These are phyloP conservation scores for Centrocercus urophasianus DNA, from an alignment of 2,113 vertebrate species.

Conservation along the genomic window DNA sequence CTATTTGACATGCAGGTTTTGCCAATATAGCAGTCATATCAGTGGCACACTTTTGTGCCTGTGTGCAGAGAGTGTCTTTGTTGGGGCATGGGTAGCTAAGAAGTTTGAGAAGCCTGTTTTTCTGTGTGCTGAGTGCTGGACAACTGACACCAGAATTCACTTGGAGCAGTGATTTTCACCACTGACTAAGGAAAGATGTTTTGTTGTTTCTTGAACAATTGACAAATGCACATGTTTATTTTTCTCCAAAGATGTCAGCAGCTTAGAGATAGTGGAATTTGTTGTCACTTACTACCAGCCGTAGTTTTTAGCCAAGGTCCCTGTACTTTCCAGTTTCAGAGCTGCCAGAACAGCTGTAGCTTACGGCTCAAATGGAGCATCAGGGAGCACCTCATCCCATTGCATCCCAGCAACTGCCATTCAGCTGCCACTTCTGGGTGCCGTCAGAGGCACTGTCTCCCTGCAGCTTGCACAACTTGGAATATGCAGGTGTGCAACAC, in stretches of 20 bases:
- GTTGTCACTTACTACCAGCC: neutral
- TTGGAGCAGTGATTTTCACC: neutral
- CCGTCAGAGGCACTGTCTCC: neutral
- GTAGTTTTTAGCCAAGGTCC: neutral
- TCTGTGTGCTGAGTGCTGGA: neutral
- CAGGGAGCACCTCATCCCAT: neutral
- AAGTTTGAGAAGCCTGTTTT: neutral
- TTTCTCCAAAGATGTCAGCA: neutral
- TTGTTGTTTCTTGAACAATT: neutral
- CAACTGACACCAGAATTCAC: neutral
- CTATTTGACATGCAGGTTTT: neutral
- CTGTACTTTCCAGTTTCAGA: neutral
- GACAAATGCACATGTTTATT: neutral
- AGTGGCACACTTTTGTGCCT: neutral
- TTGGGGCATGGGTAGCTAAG: neutral
- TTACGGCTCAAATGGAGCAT: constrained; percentile 50
- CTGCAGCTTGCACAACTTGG: neutral
- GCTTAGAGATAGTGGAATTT: neutral
- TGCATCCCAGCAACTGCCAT: neutral
- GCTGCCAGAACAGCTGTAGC: constrained; percentile 13
- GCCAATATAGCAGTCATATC: neutral
- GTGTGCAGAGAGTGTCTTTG: neutral
- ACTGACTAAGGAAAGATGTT: neutral
- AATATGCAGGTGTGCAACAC: neutral
- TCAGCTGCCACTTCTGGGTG: constrained; percentile 15